A percentile compares a stretch with the other conserved stretches of the same genome.
phyloP scores from a whole-genome alignment of 2,797 vertebrate species.

The Diplodus sargus region DNA sequence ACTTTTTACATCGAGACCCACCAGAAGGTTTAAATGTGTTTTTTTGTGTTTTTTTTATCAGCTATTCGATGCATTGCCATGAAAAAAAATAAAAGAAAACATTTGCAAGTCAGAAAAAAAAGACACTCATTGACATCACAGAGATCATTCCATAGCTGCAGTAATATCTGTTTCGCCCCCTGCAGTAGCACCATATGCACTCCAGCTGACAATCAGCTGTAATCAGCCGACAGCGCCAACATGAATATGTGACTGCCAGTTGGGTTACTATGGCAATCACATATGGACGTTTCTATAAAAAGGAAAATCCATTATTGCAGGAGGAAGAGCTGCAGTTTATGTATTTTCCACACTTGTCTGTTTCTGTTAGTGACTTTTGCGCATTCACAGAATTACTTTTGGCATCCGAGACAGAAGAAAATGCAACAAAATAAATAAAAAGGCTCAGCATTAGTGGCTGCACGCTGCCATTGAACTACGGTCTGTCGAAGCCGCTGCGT shows the following conservation, averaged over 20 bases:
- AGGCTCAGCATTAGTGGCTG: not conserved
- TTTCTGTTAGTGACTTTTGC: conserved; percentile 2
- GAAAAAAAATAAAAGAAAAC: too few species aligned
- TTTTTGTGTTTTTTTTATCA: too few species aligned
- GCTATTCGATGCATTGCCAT: not conserved
- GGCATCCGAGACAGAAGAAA: not conserved
- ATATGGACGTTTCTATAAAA: conserved; percentile 17
- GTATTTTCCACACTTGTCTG: not conserved
- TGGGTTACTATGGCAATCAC: conserved; percentile 42
- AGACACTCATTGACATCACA: too few species aligned
- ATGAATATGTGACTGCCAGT: conserved; percentile 19
- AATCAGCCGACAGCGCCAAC: conserved; percentile 27
- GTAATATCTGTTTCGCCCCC: conserved; percentile 16
- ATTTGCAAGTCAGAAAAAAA: too few species aligned
- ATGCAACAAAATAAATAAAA: not conserved
- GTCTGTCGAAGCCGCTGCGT: not conserved
- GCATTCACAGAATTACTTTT: not conserved
- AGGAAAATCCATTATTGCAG: conserved; percentile 12
- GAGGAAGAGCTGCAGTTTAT: conserved; percentile 7
- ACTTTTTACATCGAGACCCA: not conserved
- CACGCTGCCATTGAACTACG: not conserved
- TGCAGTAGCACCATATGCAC: conserved; percentile 29
- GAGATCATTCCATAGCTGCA: not conserved
- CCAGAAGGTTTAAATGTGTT: not conserved
- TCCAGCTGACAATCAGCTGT: conserved; percentile 38